Evolutionary conservation across 2,797 vertebrate genomes (phyloP).

Genomic region (Varecia variegata): DNA sequence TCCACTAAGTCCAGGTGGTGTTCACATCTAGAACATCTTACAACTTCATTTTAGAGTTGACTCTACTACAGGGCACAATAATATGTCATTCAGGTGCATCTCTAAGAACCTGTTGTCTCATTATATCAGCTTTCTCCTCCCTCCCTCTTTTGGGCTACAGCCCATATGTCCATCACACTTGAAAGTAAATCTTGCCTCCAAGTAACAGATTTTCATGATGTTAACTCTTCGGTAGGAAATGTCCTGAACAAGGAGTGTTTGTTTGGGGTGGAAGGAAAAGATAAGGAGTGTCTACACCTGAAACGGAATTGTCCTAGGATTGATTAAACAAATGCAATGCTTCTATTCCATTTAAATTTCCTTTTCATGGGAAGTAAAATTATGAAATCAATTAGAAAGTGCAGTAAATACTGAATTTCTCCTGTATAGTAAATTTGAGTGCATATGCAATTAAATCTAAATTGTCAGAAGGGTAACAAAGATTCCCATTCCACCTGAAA

Average conservation of each 20-base stretch:
- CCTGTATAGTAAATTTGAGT: slow-evolving; percentile 1
- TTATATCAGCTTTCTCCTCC: neutral
- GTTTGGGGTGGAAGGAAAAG: neutral
- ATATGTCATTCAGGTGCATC: neutral
- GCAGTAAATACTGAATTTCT: neutral
- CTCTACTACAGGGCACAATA: neutral
- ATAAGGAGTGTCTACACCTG: neutral
- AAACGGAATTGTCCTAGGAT: neutral
- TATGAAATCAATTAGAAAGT: slow-evolving; percentile 26
- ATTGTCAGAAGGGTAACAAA: neutral
- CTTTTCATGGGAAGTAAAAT: neutral
- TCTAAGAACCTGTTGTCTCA: neutral
- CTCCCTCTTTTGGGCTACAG: neutral
- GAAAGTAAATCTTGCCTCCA: neutral
- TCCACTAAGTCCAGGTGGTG: neutral
- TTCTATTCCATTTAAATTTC: neutral
- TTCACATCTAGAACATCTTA: neutral
- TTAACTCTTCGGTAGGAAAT: neutral
- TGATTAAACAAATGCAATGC: neutral
- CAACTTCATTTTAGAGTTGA: neutral
- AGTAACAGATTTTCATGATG: neutral
- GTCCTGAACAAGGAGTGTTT: neutral
- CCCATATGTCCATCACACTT: neutral
- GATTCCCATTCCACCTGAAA: neutral
- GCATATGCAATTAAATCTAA: neutral